Conservation (phyloP, 2,113 vertebrate species). For the Haemorhous mexicanus region DNA sequence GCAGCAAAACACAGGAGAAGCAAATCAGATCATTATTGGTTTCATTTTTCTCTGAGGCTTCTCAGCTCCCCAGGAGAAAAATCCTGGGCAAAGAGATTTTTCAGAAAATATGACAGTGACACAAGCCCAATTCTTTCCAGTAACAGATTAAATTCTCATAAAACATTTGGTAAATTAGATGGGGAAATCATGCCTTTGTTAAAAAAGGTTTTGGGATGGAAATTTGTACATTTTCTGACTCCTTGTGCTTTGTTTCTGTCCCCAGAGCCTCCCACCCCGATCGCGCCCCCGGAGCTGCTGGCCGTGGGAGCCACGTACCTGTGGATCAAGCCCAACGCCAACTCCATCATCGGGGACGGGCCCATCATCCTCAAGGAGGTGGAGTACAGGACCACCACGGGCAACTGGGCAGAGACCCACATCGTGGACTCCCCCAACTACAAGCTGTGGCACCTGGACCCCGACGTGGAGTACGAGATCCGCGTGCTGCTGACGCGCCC, state of each 20-base stretch:
- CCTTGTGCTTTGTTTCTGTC: not conserved
- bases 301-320: constrained; percentile 94
- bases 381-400: constrained; percentile 91
- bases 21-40: too few relatives aligned
- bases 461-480: constrained; percentile 97
- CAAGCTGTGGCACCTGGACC: constrained; percentile 96
- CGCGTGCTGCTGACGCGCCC: constrained; percentile 92
- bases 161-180: not conserved
- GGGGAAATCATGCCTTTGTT: not conserved
- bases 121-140: not conserved
- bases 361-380: constrained; percentile 97
- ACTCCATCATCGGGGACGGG: constrained; percentile 96
- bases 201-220: not conserved
- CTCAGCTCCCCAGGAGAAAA: too few relatives aligned
- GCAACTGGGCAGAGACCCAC: constrained; percentile 94
- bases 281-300: constrained; percentile 91
- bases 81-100: too few relatives aligned
- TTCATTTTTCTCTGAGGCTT: too few relatives aligned
- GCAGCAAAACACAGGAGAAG: too few relatives aligned
- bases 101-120: too few relatives aligned
- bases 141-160: not conserved
- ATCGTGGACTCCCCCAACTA: constrained; percentile 95
- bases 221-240: not conserved
- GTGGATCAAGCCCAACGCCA: constrained; percentile 98
- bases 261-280: constrained; percentile 92